Base-by-base conservation (phyloP, 2,888 invertebrate species). In the Plusia festucae region DNA sequence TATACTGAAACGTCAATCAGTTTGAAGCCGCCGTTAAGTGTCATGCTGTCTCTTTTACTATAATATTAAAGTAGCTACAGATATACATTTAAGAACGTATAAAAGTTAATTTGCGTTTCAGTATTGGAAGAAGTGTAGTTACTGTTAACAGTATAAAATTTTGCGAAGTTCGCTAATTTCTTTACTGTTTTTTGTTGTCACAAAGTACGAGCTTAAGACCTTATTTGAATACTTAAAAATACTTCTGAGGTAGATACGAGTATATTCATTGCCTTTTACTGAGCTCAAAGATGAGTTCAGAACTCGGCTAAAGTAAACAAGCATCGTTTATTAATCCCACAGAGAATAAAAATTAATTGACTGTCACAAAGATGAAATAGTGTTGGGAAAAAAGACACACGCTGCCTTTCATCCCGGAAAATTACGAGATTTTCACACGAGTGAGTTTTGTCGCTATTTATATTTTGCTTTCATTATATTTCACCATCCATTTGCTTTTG, bases 401-500 rank as follows among this genome's bases (percentile, higher is more conserved):
- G 15, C n/a, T 40, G 15, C 40, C 15, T 15, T 30, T 30, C 13
- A 40, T 40, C 40, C 46, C 18, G 9, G 46, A 46, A 49, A 49
- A 49, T 49, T 49, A 49, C 18, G 46, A 18, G 18, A 20, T 49
- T 49, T 49, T 20, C 20, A 49, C 46, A 11, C 46, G 46, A 49
- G 20, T 20, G 9, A 40, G n/a, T 7, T 3, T n/a, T 2, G 1
- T 13, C 16, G 11, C 18, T 18, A 49, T 11, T 49, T 11, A 49
- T 49, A 6, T 44, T 44, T 44, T 13, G 2, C 2, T 40, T 55
- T 56, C 44, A 27, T 56, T 16, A 56, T 55, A 22, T 56, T 44
- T 56, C 30, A 40, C 55, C 34, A 40, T 20, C 55, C 27, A 56
- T 46, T 27, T 16, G 27, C 6, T 56, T 11, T 46, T 53, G 27